Conservation (phyloP, 1,140 invertebrate species). For the Drosophila chauvacae region DNA sequence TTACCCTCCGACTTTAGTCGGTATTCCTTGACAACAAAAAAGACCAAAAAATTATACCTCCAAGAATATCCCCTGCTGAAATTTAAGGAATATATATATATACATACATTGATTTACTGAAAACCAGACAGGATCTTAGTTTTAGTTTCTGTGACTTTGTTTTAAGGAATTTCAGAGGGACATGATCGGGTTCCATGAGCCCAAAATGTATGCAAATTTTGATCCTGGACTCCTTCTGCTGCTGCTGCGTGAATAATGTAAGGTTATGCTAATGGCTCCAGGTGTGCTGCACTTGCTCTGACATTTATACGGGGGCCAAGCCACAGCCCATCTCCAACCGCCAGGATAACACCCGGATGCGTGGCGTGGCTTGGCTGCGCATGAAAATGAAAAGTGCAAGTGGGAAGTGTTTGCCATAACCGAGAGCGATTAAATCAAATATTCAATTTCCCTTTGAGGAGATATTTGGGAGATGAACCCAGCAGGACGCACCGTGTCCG, state of each 20-base stretch:
- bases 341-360: background rate
- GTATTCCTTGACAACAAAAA: conserved; percentile 20
- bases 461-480: conserved; percentile 16
- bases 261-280: conserved; percentile 63
- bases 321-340: background rate
- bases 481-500: background rate
- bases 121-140: background rate
- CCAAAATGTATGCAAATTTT: conserved; percentile 70
- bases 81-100: background rate
- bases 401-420: conserved; percentile 44
- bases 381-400: conserved; percentile 33
- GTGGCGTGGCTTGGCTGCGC: background rate
- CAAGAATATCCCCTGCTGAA: background rate
- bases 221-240: conserved; percentile 17
- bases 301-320: conserved; percentile 13
- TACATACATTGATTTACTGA: too few species aligned
- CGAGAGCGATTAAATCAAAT: conserved; percentile 45
- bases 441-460: conserved; percentile 39
- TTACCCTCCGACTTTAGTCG: conserved; percentile 19
- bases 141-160: background rate
- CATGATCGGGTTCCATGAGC: conserved; percentile 18
- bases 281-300: conserved; percentile 42
- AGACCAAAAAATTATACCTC: background rate
- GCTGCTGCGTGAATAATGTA: conserved; percentile 68
- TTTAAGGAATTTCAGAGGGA: background rate